Evolutionary conservation across 2,888 invertebrate species (phyloP).

Genomic region (Xestia c-nigrum): DNA sequence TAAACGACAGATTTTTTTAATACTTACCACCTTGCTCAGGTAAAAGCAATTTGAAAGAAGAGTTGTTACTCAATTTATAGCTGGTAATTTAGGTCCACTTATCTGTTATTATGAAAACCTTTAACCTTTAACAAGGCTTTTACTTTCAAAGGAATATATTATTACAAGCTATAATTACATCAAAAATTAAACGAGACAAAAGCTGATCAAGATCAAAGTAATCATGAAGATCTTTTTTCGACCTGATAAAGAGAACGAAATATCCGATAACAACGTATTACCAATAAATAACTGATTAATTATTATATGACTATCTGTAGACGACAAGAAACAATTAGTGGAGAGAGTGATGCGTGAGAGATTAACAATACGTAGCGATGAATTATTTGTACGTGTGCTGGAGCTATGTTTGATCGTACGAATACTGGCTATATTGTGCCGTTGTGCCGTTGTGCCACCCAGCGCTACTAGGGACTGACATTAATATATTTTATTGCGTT

Average conservation of each 20-base stretch:
- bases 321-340: constrained; percentile 65
- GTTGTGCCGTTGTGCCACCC: constrained; percentile 57
- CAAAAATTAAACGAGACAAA: constrained; percentile 7
- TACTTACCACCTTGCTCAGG: not conserved
- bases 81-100: not conserved
- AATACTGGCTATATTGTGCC: constrained; percentile 62
- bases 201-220: constrained; percentile 30
- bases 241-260: constrained; percentile 32
- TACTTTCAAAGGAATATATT: constrained; percentile 3
- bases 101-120: not conserved
- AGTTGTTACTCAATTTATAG: not conserved
- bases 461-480: constrained; percentile 73
- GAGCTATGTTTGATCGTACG: constrained; percentile 64
- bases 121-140: not conserved
- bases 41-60: not conserved
- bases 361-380: constrained; percentile 65
- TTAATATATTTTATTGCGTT: constrained; percentile 81
- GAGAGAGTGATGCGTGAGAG: constrained; percentile 64
- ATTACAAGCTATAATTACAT: not conserved
- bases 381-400: constrained; percentile 64
- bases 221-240: constrained; percentile 38
- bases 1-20: constrained; percentile 20
- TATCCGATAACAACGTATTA: constrained; percentile 56
- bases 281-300: constrained; percentile 67
- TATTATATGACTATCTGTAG: constrained; percentile 57